Percentiles rank a stretch among this genome's conserved stretches.
Conservation (phyloP, 2,888 invertebrate species). For the Muschampia staudingeri region DNA sequence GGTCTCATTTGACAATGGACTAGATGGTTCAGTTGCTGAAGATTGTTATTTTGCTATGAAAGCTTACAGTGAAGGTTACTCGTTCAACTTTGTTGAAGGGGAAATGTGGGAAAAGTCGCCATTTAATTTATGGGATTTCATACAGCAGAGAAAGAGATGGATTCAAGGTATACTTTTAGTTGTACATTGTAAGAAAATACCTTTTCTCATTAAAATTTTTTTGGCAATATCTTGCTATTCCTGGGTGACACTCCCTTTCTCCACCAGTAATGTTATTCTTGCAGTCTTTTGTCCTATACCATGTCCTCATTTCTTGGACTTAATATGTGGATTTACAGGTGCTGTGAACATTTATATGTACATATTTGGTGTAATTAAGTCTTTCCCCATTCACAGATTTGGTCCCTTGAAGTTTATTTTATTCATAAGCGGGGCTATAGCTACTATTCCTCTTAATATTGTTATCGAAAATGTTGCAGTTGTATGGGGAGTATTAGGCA, state of each 20-base stretch:
- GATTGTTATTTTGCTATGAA: conserved; percentile 99
- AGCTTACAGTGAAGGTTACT: conserved; percentile 97
- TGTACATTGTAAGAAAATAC: conserved; percentile 97
- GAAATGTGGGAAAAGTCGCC: conserved; percentile 99
- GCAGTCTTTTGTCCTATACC: conserved; percentile 97
- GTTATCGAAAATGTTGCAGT: conserved; percentile 98
- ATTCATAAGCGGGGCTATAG: conserved; percentile 96
- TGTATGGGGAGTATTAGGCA: conserved; percentile 98
- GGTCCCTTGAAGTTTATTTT: conserved; percentile 95
- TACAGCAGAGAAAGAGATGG: conserved; percentile 99
- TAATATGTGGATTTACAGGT: conserved; percentile 97
- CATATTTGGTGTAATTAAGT: conserved; percentile 99
- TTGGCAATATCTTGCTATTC: conserved; percentile 98
- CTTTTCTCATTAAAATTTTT: conserved; percentile 94
- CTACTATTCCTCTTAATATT: conserved; percentile 98
- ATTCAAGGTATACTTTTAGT: conserved; percentile 97
- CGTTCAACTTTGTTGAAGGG: conserved; percentile 99
- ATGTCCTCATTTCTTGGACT: conserved; percentile 96
- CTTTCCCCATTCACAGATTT: conserved; percentile 97
- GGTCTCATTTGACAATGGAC: conserved; percentile 98
- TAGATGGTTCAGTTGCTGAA: conserved; percentile 99
- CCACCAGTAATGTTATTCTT: conserved; percentile 97
- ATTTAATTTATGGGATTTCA: conserved; percentile 98
- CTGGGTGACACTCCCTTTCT: conserved; percentile 98
- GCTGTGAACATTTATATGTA: conserved; percentile 99